These are phyloP conservation scores for Catocala nupta DNA, from an alignment of 2,888 invertebrate species.

Conservation along the genomic window DNA sequence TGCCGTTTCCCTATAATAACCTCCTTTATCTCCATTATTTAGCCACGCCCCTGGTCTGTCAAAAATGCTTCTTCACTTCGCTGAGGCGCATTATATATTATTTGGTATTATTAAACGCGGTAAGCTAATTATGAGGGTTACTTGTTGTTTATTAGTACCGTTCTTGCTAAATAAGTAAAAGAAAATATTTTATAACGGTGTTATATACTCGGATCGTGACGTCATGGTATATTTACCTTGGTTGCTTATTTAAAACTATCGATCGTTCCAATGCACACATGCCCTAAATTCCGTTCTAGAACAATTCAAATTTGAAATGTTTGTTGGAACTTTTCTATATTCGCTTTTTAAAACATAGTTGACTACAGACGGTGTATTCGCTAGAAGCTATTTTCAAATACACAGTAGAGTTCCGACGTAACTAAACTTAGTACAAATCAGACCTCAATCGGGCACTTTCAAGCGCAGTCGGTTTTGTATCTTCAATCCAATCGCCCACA, in stretches of 20 bases:
- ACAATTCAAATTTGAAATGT: conserved; percentile 2
- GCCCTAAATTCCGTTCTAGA: conserved; percentile 4
- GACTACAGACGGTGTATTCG: background rate
- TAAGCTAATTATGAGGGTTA: conserved; percentile 31
- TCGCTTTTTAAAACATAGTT: no score
- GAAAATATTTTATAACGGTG: background rate
- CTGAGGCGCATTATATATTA: conserved; percentile 33
- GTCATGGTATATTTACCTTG: no score
- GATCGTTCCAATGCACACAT: conserved; percentile 1
- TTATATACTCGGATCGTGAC: background rate
- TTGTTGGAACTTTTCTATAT: background rate
- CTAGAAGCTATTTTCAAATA: conserved; percentile 13
- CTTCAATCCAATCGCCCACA: conserved; percentile 51
- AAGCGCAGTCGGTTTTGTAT: conserved; percentile 38
- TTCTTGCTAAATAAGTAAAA: background rate
- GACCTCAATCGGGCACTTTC: conserved; percentile 23
- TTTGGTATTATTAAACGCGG: conserved; percentile 33
- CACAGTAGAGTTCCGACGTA: conserved; percentile 7
- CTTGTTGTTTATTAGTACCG: conserved; percentile 15
- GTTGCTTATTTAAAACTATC: background rate
- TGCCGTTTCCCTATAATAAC: conserved; percentile 46
- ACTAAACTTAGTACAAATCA: conserved; percentile 7
- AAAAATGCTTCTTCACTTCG: conserved; percentile 41
- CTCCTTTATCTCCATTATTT: conserved; percentile 50
- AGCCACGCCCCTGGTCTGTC: conserved; percentile 42